Conservation (phyloP, 2,113 vertebrate genomes). For the Craseonycteris thonglongyai region DNA sequence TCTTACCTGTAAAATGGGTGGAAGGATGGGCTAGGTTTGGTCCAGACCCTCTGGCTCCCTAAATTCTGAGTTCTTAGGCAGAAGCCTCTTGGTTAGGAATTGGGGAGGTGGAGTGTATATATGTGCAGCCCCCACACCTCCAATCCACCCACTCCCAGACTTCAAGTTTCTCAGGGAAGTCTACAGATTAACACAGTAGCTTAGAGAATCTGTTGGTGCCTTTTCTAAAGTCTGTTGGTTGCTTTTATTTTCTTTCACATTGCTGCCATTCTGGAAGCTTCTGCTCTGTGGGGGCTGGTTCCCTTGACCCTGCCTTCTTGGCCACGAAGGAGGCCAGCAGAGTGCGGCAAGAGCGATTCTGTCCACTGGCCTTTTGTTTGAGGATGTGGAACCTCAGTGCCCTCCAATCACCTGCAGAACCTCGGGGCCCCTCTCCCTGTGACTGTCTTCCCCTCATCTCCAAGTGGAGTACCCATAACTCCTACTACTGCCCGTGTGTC, state of each 20-base stretch:
- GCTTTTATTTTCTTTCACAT: background rate
- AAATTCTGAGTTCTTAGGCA: background rate
- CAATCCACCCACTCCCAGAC: background rate
- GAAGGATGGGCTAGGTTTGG: background rate
- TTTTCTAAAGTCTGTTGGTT: background rate
- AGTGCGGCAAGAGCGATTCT: background rate
- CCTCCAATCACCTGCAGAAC: background rate
- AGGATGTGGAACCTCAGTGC: background rate
- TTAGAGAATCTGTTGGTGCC: background rate
- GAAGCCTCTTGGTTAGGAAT: background rate
- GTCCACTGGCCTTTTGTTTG: background rate
- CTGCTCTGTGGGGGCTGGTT: background rate
- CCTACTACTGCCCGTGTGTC: background rate
- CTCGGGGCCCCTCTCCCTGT: too few species aligned
- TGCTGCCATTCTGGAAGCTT: background rate
- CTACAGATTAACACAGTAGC: background rate
- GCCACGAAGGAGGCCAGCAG: too few species aligned
- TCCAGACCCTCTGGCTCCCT: background rate
- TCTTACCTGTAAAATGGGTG: background rate
- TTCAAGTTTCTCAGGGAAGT: background rate
- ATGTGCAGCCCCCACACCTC: background rate
- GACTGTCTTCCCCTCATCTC: background rate
- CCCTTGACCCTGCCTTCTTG: background rate
- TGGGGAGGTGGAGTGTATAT: rapidly evolving
- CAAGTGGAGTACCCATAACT: too few species aligned